These are phyloP conservation scores for Brienomyrus brachyistius DNA, from an alignment of 2,113 vertebrate genomes.

Conservation along the genomic window DNA sequence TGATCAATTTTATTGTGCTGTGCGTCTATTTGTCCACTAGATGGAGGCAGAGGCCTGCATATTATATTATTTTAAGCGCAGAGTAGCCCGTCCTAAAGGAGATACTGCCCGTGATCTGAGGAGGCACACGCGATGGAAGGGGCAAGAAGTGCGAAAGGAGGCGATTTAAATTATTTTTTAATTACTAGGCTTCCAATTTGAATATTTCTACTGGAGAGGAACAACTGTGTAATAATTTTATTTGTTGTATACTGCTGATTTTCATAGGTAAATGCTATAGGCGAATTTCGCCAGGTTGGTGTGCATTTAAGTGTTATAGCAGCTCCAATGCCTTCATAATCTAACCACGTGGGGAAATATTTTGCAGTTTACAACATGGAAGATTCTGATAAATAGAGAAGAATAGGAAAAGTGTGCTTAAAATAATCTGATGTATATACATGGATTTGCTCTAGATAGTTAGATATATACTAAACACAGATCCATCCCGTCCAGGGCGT, in stretches of 20 bases:
- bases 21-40: background rate
- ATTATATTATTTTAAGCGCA: background rate
- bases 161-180: background rate
- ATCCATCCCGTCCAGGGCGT: background rate
- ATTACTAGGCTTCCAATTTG: background rate
- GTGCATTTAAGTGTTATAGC: background rate
- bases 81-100: background rate
- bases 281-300: background rate
- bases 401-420: background rate
- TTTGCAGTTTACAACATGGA: background rate
- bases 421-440: background rate
- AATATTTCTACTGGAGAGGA: background rate
- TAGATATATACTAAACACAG: background rate
- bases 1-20: background rate
- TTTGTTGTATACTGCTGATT: background rate
- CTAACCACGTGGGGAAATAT: background rate
- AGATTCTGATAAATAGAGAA: background rate
- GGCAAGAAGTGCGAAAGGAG: background rate
- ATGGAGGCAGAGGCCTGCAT: background rate
- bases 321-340: background rate
- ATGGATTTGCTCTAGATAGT: background rate
- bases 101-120: background rate
- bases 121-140: background rate
- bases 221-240: background rate
- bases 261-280: background rate